Percentiles rank a stretch among this genome's conserved stretches.
Evolutionary conservation across 2,113 vertebrate genomes (phyloP).

Genomic region (Tragulus kanchil): DNA sequence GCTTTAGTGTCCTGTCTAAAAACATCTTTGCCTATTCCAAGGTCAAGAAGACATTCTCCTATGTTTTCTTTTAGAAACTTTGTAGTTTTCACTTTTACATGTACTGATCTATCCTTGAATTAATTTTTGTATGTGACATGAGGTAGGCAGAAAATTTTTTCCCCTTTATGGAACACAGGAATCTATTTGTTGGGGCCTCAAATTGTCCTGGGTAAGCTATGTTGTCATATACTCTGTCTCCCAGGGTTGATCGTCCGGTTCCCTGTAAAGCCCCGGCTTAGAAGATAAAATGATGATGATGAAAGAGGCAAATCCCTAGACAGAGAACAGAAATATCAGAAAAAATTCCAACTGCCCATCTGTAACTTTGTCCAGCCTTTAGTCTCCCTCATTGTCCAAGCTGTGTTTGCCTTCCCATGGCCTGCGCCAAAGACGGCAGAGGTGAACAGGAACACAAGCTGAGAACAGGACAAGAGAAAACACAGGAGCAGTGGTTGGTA

Average conservation of each 20-base stretch:
- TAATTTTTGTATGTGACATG: background rate
- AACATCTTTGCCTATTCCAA: background rate
- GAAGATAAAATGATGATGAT: background rate
- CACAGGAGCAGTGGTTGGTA: background rate
- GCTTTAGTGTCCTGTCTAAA: background rate
- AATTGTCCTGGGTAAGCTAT: background rate
- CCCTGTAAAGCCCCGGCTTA: background rate
- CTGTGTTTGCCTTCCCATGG: background rate
- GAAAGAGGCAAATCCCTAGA: background rate
- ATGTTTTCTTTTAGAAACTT: background rate
- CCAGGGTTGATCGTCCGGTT: background rate
- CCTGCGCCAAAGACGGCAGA: background rate
- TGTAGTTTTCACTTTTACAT: background rate
- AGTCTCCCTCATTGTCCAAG: background rate
- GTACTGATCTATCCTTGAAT: background rate
- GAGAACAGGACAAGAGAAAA: background rate
- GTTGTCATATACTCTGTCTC: background rate
- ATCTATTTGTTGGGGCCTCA: background rate
- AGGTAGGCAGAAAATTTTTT: background rate
- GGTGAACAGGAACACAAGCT: background rate
- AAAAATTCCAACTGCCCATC: background rate
- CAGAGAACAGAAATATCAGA: background rate
- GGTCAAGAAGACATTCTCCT: background rate
- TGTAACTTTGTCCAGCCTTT: background rate
- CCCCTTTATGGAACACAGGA: background rate